phyloP scores from a whole-genome alignment of 2,888 invertebrate genomes.

The Lacanobia wlatinum region DNA sequence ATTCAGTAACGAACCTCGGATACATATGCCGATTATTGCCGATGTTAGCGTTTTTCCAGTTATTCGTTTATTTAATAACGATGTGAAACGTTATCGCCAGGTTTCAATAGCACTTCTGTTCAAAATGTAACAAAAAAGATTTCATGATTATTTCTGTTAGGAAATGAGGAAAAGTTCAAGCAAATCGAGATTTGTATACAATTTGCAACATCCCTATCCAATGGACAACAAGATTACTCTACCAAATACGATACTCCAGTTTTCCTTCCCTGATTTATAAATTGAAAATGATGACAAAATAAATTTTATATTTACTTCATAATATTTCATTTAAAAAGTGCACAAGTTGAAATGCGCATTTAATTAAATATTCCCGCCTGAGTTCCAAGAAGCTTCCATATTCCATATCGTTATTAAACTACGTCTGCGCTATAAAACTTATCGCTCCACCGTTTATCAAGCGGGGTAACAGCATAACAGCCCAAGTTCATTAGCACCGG shows the following conservation, averaged over 20 bases:
- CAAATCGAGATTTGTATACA: not conserved
- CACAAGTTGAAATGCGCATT: slow-evolving; percentile 12
- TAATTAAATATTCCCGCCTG: slow-evolving; percentile 24
- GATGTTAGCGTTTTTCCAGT: slow-evolving; percentile 15
- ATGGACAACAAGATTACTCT: not conserved
- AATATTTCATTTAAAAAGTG: not conserved
- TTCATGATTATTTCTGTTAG: not conserved
- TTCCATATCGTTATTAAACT: slow-evolving; percentile 43
- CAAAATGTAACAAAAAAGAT: not conserved
- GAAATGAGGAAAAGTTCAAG: not conserved
- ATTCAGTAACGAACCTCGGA: slow-evolving; percentile 14
- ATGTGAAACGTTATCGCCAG: slow-evolving; percentile 15
- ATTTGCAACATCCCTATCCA: not conserved
- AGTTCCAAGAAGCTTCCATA: slow-evolving; percentile 38
- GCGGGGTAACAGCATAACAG: slow-evolving; percentile 57
- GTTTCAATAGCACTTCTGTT: slow-evolving; percentile 13
- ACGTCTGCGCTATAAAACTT: slow-evolving; percentile 51
- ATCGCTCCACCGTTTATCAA: slow-evolving; percentile 63
- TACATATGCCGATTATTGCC: not conserved
- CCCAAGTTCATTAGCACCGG: slow-evolving; percentile 70
- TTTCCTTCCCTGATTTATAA: slow-evolving; percentile 18
- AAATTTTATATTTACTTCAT: not conserved
- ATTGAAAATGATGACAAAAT: not conserved
- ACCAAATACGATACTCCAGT: not conserved
- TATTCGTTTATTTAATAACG: slow-evolving; percentile 33